phyloP scores from a whole-genome alignment of 2,888 invertebrate genomes.

The Lithosia quadra region DNA sequence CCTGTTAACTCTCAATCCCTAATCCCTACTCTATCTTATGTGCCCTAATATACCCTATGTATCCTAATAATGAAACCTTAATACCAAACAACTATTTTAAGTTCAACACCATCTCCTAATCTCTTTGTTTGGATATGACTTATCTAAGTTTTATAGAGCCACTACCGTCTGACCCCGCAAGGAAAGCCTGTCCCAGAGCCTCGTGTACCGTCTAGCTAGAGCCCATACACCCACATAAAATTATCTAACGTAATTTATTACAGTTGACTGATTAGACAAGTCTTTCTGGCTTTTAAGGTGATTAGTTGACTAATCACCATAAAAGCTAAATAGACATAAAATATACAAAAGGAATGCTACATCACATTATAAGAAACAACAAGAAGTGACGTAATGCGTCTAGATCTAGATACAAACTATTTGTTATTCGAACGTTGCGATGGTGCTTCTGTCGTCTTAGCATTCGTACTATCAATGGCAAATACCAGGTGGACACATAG shows the following conservation, averaged over 20 bases:
- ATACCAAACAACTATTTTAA: not conserved
- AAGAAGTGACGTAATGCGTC: slow-evolving; percentile 33
- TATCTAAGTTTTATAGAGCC: not conserved
- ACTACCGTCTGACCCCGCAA: not conserved
- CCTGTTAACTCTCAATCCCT: too few species aligned
- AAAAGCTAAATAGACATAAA: not conserved
- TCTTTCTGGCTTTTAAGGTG: not conserved
- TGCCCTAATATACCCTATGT: too few species aligned
- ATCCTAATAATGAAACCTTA: too few species aligned
- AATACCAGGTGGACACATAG: slow-evolving; percentile 18
- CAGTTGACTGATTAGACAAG: not conserved
- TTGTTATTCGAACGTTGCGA: slow-evolving; percentile 38
- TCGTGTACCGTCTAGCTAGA: not conserved
- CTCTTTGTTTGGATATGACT: too few species aligned
- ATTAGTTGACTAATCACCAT: not conserved
- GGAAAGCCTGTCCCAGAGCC: not conserved
- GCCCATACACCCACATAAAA: not conserved
- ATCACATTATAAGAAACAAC: not conserved
- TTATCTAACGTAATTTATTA: not conserved
- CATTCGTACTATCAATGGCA: slow-evolving; percentile 32
- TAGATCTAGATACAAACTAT: slow-evolving; percentile 36
- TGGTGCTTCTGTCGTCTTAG: slow-evolving; percentile 39
- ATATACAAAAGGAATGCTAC: not conserved
- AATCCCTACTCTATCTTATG: too few species aligned
- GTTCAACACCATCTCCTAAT: not conserved